These are phyloP conservation scores for Anoura caudifer DNA, from an alignment of 2,113 vertebrate genomes.

Conservation along the genomic window DNA sequence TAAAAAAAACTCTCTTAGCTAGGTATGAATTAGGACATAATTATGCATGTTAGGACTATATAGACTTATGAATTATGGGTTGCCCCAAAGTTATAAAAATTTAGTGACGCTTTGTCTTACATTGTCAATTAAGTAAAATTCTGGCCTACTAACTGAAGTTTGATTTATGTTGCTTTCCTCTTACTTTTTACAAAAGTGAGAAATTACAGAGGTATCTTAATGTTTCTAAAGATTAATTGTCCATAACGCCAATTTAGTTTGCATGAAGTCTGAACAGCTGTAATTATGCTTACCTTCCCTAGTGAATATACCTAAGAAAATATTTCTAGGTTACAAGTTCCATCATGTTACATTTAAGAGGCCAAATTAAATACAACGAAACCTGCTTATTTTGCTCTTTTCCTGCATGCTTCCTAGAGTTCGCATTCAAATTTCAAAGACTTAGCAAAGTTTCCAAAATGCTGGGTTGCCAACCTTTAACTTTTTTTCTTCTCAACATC, in stretches of 20 bases:
- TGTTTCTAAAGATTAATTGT: constrained; percentile 73
- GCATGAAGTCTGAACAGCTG: constrained; percentile 61
- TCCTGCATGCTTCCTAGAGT: neutral
- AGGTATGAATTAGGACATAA: neutral
- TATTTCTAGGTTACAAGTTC: constrained; percentile 56
- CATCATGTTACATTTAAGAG: constrained; percentile 57
- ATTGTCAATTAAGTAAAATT: constrained; percentile 48
- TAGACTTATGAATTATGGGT: constrained; percentile 29
- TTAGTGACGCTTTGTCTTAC: neutral
- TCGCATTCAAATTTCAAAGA: constrained; percentile 53
- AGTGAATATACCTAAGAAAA: constrained; percentile 67
- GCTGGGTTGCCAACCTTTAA: neutral
- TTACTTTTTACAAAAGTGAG: constrained; percentile 60
- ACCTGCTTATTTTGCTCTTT: constrained; percentile 40
- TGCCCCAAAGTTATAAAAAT: constrained; percentile 49
- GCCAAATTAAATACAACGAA: constrained; percentile 65
- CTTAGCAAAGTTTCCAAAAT: constrained; percentile 29
- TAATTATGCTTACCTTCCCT: constrained; percentile 54
- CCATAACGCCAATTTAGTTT: constrained; percentile 69
- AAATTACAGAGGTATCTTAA: constrained; percentile 62
- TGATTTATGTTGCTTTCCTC: constrained; percentile 38
- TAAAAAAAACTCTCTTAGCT: neutral
- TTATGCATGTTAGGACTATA: neutral
- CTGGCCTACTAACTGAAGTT: constrained; percentile 39
- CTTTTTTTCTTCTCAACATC: neutral